These are phyloP conservation scores for Acanthurus leucopareius DNA, from an alignment of 2,797 vertebrate species.

Conservation along the genomic window DNA sequence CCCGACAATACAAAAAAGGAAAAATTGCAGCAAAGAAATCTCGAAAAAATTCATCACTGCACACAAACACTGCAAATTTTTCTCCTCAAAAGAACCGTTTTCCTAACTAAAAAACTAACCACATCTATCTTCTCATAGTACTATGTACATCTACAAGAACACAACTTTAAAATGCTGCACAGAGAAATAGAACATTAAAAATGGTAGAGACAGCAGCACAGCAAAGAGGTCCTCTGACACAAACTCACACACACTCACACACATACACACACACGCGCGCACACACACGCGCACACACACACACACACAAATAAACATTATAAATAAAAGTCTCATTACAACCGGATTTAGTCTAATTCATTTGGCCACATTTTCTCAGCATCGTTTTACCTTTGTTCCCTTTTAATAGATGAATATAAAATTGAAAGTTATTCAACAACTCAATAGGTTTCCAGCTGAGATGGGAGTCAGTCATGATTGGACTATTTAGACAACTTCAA, in stretches of 20 bases:
- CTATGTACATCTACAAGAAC: too few relatives aligned
- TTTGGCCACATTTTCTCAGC: slow-evolving; percentile 29
- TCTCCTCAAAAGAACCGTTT: not conserved
- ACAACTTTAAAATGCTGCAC: not conserved
- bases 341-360: slow-evolving; percentile 39
- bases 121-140: too few relatives aligned
- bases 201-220: not conserved
- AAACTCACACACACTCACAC: not conserved
- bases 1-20: not conserved
- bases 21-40: slow-evolving; percentile 11
- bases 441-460: slow-evolving; percentile 45
- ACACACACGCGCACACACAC: not conserved
- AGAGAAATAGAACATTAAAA: slow-evolving; percentile 18
- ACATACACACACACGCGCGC: slow-evolving; percentile 6
- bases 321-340: slow-evolving; percentile 33
- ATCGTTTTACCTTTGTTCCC: slow-evolving; percentile 27
- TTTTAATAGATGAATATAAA: slow-evolving; percentile 42
- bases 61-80: not conserved
- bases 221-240: not conserved
- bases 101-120: not conserved
- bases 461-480: slow-evolving; percentile 40
- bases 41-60: not conserved
- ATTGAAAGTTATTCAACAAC: slow-evolving; percentile 52
- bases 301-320: slow-evolving; percentile 12
- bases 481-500: slow-evolving; percentile 48